A percentile compares a stretch with the other conserved stretches of the same genome.
Conservation (phyloP, 1,140 invertebrate genomes). For the Micrasema minimum region DNA sequence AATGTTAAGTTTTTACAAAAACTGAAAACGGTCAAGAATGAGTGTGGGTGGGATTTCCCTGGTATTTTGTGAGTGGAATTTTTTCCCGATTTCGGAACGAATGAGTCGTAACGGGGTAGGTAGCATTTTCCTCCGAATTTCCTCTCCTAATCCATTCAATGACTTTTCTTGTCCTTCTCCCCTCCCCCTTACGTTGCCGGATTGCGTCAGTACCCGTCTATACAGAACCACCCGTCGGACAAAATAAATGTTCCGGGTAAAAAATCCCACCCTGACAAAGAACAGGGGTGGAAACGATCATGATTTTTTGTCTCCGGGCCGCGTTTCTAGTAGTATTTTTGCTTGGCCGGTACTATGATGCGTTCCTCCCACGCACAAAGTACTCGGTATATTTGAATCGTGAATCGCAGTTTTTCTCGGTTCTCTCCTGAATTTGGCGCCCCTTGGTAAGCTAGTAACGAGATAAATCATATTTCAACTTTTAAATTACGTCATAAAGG, state of each 20-base stretch:
- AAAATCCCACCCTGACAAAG: not conserved
- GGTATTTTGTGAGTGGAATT: too few relatives aligned
- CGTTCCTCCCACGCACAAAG: conserved; percentile 2
- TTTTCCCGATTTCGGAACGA: not conserved
- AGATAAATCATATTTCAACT: too few relatives aligned
- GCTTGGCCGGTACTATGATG: not conserved
- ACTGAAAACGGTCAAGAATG: too few relatives aligned
- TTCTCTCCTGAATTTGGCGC: too few relatives aligned
- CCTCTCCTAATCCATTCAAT: conserved; percentile 16
- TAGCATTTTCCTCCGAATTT: not conserved
- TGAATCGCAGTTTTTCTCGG: conserved; percentile 6
- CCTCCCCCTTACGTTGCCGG: not conserved
- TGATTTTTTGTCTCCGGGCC: not conserved
- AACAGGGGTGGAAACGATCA: not conserved
- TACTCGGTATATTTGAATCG: not conserved
- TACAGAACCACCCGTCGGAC: not conserved
- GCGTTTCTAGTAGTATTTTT: not conserved
- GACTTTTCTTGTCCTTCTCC: conserved; percentile 16
- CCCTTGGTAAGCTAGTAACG: too few relatives aligned
- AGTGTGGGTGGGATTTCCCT: too few relatives aligned
- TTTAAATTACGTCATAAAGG: too few relatives aligned
- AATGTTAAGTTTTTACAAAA: too few relatives aligned
- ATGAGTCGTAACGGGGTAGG: not conserved
- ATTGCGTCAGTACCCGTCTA: conserved; percentile 10
- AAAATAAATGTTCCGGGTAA: not conserved